phyloP scores from a whole-genome alignment of 2,113 vertebrate species.

The Barnardius zonarius region DNA sequence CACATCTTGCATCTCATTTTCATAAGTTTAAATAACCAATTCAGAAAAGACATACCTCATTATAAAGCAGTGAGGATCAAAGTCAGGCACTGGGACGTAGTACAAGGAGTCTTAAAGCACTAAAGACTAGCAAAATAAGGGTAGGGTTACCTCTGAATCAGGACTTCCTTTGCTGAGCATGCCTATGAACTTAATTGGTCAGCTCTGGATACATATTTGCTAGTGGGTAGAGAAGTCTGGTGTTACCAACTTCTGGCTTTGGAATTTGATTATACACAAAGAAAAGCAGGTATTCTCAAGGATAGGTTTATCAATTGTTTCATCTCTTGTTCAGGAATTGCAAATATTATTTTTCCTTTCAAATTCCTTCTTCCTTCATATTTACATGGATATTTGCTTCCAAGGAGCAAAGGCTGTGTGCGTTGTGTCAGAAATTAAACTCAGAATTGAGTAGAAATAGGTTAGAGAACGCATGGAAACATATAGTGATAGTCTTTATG shows the following conservation, averaged over 20 bases:
- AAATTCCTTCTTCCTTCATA: background rate
- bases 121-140: background rate
- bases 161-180: fast-evolving
- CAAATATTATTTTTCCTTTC: background rate
- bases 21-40: background rate
- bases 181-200: background rate
- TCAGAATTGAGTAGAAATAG: background rate
- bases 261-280: background rate
- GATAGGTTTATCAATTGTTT: background rate
- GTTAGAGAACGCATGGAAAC: background rate
- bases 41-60: background rate
- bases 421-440: background rate
- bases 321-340: background rate
- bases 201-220: background rate
- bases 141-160: background rate
- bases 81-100: background rate
- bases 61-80: background rate
- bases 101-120: background rate
- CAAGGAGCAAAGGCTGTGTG: background rate
- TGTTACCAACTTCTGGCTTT: background rate
- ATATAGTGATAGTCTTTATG: background rate
- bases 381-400: background rate
- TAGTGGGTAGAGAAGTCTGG: background rate
- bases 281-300: background rate
- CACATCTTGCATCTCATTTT: background rate